These are phyloP conservation scores for Psittacara wagleri DNA, from an alignment of 2,113 vertebrate genomes.

Conservation along the genomic window DNA sequence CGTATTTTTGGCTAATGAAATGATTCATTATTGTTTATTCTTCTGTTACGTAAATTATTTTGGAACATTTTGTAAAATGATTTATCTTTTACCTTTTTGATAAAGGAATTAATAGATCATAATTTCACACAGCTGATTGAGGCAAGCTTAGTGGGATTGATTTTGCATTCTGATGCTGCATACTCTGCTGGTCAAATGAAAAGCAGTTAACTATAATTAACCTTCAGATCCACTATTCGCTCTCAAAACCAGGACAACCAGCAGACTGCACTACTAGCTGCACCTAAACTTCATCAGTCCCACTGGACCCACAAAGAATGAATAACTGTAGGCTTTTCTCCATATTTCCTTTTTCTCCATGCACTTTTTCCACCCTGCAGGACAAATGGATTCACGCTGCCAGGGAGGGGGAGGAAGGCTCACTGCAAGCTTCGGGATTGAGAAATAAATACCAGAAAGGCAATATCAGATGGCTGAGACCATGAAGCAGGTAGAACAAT, in stretches of 20 bases:
- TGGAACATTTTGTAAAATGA: background rate
- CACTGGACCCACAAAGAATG: background rate
- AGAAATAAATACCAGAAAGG: constrained; percentile 37
- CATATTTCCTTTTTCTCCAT: background rate
- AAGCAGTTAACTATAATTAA: background rate
- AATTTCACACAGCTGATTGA: background rate
- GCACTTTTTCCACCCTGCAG: background rate
- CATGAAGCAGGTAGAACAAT: constrained; percentile 27
- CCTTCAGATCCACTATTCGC: background rate
- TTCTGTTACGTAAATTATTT: background rate
- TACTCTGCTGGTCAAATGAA: background rate
- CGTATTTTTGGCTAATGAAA: background rate
- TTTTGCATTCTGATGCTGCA: background rate
- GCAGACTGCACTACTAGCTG: background rate
- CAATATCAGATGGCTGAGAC: constrained; percentile 31
- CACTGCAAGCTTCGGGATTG: background rate
- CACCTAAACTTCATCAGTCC: background rate
- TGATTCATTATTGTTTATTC: background rate
- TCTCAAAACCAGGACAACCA: background rate
- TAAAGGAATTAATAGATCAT: background rate
- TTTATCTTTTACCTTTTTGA: background rate
- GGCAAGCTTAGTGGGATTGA: background rate
- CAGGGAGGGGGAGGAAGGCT: background rate
- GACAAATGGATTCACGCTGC: background rate
- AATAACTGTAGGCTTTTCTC: background rate